phyloP scores from a whole-genome alignment of 1,140 invertebrate species.

The Andricus grossulariae region DNA sequence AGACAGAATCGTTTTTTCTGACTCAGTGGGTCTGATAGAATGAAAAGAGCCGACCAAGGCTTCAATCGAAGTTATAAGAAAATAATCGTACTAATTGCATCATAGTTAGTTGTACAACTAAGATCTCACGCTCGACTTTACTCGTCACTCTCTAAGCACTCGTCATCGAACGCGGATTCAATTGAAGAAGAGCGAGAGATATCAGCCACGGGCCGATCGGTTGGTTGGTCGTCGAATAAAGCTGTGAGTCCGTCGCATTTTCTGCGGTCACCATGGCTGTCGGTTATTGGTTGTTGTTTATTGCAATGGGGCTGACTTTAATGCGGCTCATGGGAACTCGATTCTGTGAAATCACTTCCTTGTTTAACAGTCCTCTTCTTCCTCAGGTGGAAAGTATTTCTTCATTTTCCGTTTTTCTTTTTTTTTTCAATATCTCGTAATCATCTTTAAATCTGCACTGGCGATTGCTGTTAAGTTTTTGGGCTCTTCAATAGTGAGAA shows the following conservation, averaged over 20 bases:
- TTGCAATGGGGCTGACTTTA: slow-evolving; percentile 42
- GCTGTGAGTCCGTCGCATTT: slow-evolving; percentile 49
- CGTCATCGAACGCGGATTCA: slow-evolving; percentile 26
- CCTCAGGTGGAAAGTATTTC: background rate
- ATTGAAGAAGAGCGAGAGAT: slow-evolving; percentile 48
- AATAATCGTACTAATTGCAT: slow-evolving; percentile 1
- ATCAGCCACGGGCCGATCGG: slow-evolving; percentile 37
- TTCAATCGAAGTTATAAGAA: too few relatives aligned
- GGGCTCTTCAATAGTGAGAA: too few relatives aligned
- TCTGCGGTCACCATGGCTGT: slow-evolving; percentile 57
- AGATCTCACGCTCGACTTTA: slow-evolving; percentile 64
- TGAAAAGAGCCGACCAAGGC: background rate
- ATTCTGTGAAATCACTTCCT: slow-evolving; percentile 49
- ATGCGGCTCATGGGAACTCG: slow-evolving; percentile 54
- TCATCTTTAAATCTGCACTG: too few relatives aligned
- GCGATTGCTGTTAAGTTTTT: too few relatives aligned
- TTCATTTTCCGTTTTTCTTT: background rate
- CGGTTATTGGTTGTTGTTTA: slow-evolving; percentile 62
- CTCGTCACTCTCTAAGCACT: slow-evolving; percentile 37
- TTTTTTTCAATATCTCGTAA: background rate
- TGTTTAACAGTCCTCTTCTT: slow-evolving; percentile 47
- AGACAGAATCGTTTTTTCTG: too few relatives aligned
- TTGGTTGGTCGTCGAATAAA: background rate
- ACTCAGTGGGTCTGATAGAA: too few relatives aligned
- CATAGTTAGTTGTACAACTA: background rate